Conservation (phyloP, 2,113 vertebrate species). For the Malurus cyaneus region DNA sequence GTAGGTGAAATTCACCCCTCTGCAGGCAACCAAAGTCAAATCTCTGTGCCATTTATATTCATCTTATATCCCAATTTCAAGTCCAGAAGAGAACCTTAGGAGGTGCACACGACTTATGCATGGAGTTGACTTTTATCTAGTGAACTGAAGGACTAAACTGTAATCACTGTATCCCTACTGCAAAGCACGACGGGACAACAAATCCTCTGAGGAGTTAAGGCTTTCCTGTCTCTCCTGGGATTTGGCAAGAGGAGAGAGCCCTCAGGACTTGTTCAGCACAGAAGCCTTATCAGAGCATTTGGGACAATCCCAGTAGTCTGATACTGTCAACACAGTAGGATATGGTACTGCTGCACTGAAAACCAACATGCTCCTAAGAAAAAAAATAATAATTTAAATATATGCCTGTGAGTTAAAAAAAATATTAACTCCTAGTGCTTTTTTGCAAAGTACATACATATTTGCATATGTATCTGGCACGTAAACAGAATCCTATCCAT, state of each 20-base stretch:
- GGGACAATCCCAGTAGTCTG: not conserved
- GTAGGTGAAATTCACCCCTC: constrained; percentile 63
- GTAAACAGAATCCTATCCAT: constrained; percentile 6
- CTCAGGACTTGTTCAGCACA: accelerated
- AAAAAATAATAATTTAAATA: not conserved
- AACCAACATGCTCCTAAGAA: constrained; percentile 2
- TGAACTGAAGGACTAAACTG: constrained; percentile 6
- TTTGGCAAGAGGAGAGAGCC: not conserved
- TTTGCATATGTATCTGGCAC: not conserved
- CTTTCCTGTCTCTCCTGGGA: not conserved
- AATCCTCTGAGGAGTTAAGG: not conserved
- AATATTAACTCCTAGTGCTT: constrained; percentile 25
- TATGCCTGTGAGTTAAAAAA: not conserved
- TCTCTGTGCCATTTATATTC: not conserved
- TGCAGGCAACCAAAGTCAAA: constrained; percentile 34
- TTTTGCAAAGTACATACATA: constrained; percentile 13
- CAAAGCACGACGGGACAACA: not conserved
- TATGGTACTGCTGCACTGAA: not conserved
- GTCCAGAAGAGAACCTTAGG: constrained; percentile 10
- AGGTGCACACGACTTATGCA: not conserved
- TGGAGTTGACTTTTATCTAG: not conserved
- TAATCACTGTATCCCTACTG: not conserved
- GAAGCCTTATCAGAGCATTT: not conserved
- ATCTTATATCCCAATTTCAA: not conserved
- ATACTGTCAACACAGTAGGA: not conserved